Evolutionary conservation across 2,113 vertebrate species (phyloP), one percentile per base, ranked within the genome.

Genomic region (Cephalopholis sonnerati): DNA sequence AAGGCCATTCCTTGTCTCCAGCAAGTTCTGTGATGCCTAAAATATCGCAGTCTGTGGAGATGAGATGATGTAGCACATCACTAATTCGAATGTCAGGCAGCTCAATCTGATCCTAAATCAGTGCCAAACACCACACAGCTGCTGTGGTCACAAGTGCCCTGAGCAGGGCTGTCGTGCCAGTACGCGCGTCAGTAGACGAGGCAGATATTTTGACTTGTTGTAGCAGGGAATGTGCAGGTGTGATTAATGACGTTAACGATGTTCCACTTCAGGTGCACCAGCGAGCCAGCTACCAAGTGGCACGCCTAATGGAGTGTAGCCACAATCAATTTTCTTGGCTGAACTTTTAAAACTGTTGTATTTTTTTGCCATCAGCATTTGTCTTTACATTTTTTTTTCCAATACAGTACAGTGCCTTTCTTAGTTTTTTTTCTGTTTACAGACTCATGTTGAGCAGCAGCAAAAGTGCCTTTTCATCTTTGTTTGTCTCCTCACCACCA

Each of bases 381-480:
- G n/a, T 36, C 27, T 32, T 22, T n/a, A 57, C 54, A 55, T n/a
- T 2, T 16, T 18, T 18, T 36, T 44, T 41, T 46, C 2, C 6
- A 2, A 46, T 46, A 7, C 11, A 46, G 7, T 44, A 20, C 63
- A 53, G 48, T 9, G 4, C 8, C 15, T 51, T 68, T 64, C 10
- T 59, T 59, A 62, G 7, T 25, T 20, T 58, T 17, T 58, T 41
- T 74, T 36, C 20, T 59, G 17, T 63, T 7, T 51, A 20, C 8
- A 39, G 13, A 39, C 27, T 73, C 41, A 51, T 36, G 73, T 22
- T 32, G 39, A 46, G 50, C 68, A 63, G 62, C 32, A 74, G 22
- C 12, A 59, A 48, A 83, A 44, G 12, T 7, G 25, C 29, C 5
- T 41, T 27, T 83, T 75, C 18, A 82, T 82, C 51, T 82, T 62